Evolutionary conservation across 2,113 vertebrate species (phyloP).

Genomic region (Eurypyga helias): DNA sequence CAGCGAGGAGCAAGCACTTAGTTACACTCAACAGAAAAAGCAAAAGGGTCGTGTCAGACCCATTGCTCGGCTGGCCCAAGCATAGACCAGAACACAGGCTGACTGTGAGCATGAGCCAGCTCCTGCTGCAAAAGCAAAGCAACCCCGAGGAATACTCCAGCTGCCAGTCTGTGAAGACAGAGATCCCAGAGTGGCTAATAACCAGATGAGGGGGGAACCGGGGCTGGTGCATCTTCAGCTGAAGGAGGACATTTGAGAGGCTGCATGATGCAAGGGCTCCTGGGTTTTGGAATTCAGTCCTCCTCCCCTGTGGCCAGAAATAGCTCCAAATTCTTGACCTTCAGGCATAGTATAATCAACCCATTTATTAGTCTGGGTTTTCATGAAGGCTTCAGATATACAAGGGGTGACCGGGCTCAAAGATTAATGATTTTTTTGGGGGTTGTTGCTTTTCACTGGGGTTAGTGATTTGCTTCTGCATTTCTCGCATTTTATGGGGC

Average conservation of each 20-base stretch:
- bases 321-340: not conserved
- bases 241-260: not conserved
- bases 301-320: not conserved
- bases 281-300: not conserved
- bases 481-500: not conserved
- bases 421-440: not conserved
- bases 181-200: not conserved
- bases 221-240: not conserved
- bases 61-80: not conserved
- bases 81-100: not conserved
- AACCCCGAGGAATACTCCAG: not conserved
- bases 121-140: not conserved
- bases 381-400: not conserved
- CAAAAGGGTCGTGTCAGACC: not conserved
- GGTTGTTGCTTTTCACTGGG: not conserved
- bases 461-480: not conserved
- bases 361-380: not conserved
- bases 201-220: not conserved
- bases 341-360: not conserved
- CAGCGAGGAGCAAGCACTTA: not conserved
- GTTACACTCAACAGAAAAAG: not conserved
- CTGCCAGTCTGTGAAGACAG: not conserved
- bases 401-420: not conserved
- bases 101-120: fast-evolving
- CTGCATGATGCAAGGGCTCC: not conserved